Conservation (phyloP, 2,888 invertebrate species). For the Acanthosepion esculentum region DNA sequence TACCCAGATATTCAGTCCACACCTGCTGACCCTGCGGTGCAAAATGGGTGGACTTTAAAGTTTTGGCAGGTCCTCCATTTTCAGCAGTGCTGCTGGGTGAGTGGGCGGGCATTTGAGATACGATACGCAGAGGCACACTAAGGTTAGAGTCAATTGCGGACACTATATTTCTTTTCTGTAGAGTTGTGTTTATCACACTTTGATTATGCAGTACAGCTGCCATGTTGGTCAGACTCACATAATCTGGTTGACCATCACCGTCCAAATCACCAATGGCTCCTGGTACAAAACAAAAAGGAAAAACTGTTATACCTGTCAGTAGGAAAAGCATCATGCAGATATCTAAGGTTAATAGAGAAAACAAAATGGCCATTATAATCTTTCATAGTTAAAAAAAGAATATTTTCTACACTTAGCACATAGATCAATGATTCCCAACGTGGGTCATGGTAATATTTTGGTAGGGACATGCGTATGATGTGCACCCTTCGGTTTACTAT, state of each 20-base stretch:
- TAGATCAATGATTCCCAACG: too few relatives aligned
- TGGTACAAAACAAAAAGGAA: background rate
- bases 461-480: too few relatives aligned
- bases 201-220: background rate
- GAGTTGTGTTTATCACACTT: background rate
- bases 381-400: too few relatives aligned
- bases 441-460: too few relatives aligned
- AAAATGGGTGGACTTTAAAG: background rate
- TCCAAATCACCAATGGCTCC: conserved; percentile 44
- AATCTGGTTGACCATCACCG: background rate
- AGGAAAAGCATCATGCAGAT: too few relatives aligned
- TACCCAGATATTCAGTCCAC: conserved; percentile 44
- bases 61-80: background rate
- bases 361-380: too few relatives aligned
- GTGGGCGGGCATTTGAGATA: background rate
- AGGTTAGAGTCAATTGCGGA: background rate
- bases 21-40: conserved; percentile 8
- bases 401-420: too few relatives aligned
- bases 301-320: background rate
- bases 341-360: too few relatives aligned
- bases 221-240: conserved; percentile 14
- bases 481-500: too few relatives aligned
- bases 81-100: background rate
- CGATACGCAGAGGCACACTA: background rate
- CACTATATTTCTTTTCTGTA: background rate